phyloP scores from a whole-genome alignment of 2,797 vertebrate species.

The Acestrorhynchus altus region DNA sequence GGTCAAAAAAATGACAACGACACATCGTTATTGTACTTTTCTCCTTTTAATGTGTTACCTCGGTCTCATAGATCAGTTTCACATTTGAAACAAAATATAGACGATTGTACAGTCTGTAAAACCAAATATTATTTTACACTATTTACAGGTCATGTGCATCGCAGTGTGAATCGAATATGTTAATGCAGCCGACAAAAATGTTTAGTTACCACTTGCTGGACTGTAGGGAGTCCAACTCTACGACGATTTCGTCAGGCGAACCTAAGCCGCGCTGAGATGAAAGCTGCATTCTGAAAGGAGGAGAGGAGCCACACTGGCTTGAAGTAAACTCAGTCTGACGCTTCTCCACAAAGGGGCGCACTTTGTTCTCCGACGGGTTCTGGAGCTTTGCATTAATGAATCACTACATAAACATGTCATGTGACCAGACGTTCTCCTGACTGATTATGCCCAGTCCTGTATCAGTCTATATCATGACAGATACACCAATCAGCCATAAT shows the following conservation, averaged over 20 bases:
- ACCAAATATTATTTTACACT: conserved; percentile 81
- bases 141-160: conserved; percentile 81
- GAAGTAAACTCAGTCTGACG: too few species aligned
- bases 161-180: conserved; percentile 68
- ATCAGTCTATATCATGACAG: too few species aligned
- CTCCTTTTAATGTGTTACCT: conserved; percentile 84
- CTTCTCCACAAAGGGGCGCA: too few species aligned
- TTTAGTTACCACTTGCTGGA: conserved; percentile 33
- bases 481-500: too few species aligned
- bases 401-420: too few species aligned
- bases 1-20: conserved; percentile 2
- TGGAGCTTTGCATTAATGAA: too few species aligned
- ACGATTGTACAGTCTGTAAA: conserved; percentile 83
- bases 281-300: conserved; percentile 4
- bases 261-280: not conserved
- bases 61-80: conserved; percentile 84
- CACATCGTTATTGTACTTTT: conserved; percentile 13
- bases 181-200: conserved; percentile 63
- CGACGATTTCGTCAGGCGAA: not conserved
- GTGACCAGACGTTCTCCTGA: too few species aligned
- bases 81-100: conserved; percentile 86
- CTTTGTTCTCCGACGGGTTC: too few species aligned
- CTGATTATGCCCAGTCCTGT: too few species aligned
- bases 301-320: not conserved
- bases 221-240: conserved; percentile 31